Evolutionary conservation across 2,888 invertebrate species (phyloP).

Genomic region (Orchesella flavescens): DNA sequence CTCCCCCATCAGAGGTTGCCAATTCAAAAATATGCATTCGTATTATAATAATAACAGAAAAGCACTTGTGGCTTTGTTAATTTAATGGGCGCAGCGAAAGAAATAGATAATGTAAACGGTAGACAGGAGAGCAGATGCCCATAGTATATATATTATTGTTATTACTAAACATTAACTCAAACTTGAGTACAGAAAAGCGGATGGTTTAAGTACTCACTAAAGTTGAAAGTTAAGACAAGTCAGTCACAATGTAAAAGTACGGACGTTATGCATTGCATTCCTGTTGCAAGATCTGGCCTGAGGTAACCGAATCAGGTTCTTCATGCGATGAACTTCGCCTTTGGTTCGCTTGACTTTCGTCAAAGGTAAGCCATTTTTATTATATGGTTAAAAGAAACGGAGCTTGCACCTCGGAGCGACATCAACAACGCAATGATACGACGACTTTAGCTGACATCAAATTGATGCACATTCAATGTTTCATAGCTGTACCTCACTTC

Average conservation of each 20-base stretch:
- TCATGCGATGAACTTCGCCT: constrained; percentile 13
- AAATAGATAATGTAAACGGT: constrained; percentile 5
- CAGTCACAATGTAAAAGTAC: too few species aligned
- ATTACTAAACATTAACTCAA: neutral
- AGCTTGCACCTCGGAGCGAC: constrained; percentile 42
- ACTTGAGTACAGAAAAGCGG: constrained; percentile 6
- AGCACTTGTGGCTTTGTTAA: constrained; percentile 25
- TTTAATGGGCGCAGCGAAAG: neutral
- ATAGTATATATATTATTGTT: neutral
- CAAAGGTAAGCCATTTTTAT: constrained; percentile 36
- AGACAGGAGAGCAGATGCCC: constrained; percentile 1
- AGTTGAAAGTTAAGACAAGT: neutral
- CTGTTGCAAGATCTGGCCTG: constrained; percentile 27
- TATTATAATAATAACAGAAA: constrained; percentile 8
- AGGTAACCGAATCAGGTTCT: constrained; percentile 55
- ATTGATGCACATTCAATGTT: too few species aligned
- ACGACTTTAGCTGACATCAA: neutral
- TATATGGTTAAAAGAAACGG: constrained; percentile 34
- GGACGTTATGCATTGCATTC: constrained; percentile 7
- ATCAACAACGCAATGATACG: neutral
- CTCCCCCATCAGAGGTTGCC: neutral
- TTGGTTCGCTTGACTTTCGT: constrained; percentile 5
- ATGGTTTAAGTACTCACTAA: constrained; percentile 28
- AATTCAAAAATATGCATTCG: constrained; percentile 8
- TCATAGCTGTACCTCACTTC: neutral